Percentiles rank a stretch among this genome's conserved stretches.
phyloP scores from a whole-genome alignment of 2,888 invertebrate species.

The Phania funesta region DNA sequence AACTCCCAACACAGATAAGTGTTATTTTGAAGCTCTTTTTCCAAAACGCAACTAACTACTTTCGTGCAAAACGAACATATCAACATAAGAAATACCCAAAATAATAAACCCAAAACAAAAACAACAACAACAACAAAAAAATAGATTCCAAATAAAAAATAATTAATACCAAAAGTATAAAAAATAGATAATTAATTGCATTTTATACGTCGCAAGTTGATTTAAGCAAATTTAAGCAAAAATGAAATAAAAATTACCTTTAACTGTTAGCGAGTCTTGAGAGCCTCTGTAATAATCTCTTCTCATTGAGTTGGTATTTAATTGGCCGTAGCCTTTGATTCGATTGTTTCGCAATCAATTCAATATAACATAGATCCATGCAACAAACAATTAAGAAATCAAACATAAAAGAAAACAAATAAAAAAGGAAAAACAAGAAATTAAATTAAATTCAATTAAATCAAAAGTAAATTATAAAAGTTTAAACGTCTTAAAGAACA shows the following conservation, averaged over 20 bases:
- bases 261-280: slow-evolving; percentile 91
- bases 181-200: background rate
- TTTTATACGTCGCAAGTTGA: background rate
- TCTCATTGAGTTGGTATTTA: slow-evolving; percentile 86
- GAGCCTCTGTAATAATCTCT: slow-evolving; percentile 95
- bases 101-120: background rate
- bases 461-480: slow-evolving; percentile 58
- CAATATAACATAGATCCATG: slow-evolving; percentile 57
- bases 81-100: background rate
- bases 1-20: slow-evolving; percentile 28
- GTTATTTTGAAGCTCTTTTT: slow-evolving; percentile 17
- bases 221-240: slow-evolving; percentile 8
- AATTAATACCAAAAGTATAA: background rate
- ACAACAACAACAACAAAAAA: background rate
- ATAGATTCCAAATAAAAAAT: background rate
- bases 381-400: slow-evolving; percentile 63
- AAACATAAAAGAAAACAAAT: slow-evolving; percentile 62
- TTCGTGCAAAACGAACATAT: slow-evolving; percentile 57
- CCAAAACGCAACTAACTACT: slow-evolving; percentile 22
- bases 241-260: slow-evolving; percentile 84
- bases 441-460: slow-evolving; percentile 60
- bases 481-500: slow-evolving; percentile 28
- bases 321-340: slow-evolving; percentile 78
- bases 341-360: slow-evolving; percentile 59
- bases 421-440: slow-evolving; percentile 27